These are phyloP conservation scores for Bufo bufo DNA, from an alignment of 2,113 vertebrate genomes.

Conservation along the genomic window DNA sequence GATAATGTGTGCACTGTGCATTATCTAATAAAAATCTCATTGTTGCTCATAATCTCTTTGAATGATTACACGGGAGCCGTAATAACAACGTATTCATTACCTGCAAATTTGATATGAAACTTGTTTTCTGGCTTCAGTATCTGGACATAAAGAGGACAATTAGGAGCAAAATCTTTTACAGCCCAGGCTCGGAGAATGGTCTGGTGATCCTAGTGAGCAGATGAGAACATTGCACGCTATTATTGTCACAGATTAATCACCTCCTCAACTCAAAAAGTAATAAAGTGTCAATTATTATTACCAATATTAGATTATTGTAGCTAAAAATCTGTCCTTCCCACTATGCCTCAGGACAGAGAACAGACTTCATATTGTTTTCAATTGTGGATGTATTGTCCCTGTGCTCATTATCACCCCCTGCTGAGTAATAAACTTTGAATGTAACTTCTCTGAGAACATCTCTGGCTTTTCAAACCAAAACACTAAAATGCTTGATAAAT, in stretches of 20 bases:
- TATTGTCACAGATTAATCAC: neutral
- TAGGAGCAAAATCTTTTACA: constrained; percentile 70
- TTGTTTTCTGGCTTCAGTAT: constrained; percentile 66
- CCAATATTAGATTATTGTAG: neutral
- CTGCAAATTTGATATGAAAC: constrained; percentile 87
- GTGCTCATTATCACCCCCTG: neutral
- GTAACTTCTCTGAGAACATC: neutral
- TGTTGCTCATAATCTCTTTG: neutral
- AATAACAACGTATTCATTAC: constrained; percentile 62
- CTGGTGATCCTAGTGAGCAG: constrained; percentile 77
- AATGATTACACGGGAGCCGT: neutral
- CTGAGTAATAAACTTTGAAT: neutral
- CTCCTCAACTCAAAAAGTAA: neutral
- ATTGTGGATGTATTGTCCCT: neutral
- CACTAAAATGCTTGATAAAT: neutral
- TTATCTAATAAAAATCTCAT: neutral
- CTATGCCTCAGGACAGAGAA: neutral
- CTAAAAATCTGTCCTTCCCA: neutral
- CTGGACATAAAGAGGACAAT: constrained; percentile 82
- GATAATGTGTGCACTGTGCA: neutral
- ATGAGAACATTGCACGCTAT: neutral
- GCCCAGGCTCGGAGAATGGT: constrained; percentile 80
- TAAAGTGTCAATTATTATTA: neutral
- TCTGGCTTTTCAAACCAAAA: neutral
- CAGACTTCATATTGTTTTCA: neutral